Evolutionary conservation across 2,888 invertebrate genomes (phyloP).

Genomic region (Drosophila antonietae): DNA sequence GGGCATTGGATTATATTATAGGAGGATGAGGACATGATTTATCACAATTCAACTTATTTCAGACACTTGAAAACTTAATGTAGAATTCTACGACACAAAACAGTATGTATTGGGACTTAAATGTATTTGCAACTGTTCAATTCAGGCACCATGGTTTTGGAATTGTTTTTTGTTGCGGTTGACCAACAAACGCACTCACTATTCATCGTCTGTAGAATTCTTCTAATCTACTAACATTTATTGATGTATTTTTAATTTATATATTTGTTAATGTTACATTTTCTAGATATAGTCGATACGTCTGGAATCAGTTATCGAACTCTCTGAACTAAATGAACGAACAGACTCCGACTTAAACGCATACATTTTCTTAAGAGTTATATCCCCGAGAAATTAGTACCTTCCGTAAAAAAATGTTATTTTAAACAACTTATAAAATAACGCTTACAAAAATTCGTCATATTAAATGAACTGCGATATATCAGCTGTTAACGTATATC

Average conservation of each 20-base stretch:
- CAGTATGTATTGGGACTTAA: conserved; percentile 7
- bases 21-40: conserved; percentile 31
- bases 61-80: background rate
- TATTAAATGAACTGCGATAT: background rate
- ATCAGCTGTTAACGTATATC: background rate
- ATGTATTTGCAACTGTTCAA: conserved; percentile 5
- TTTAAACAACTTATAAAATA: background rate
- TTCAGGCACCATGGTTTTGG: conserved; percentile 15
- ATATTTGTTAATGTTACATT: conserved; percentile 10
- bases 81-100: conserved; percentile 21
- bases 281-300: conserved; percentile 1
- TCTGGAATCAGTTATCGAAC: conserved; percentile 7
- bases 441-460: background rate
- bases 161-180: background rate
- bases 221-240: background rate
- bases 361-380: no score
- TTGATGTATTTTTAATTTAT: conserved; percentile 12
- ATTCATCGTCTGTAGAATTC: background rate
- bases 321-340: conserved; percentile 6
- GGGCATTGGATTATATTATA: conserved; percentile 20
- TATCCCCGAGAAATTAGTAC: background rate
- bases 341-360: background rate
- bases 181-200: background rate
- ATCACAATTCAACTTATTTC: background rate
- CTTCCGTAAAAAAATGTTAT: background rate